Evolutionary conservation across 1,140 invertebrate species (phyloP).

Genomic region (Venturia canescens): DNA sequence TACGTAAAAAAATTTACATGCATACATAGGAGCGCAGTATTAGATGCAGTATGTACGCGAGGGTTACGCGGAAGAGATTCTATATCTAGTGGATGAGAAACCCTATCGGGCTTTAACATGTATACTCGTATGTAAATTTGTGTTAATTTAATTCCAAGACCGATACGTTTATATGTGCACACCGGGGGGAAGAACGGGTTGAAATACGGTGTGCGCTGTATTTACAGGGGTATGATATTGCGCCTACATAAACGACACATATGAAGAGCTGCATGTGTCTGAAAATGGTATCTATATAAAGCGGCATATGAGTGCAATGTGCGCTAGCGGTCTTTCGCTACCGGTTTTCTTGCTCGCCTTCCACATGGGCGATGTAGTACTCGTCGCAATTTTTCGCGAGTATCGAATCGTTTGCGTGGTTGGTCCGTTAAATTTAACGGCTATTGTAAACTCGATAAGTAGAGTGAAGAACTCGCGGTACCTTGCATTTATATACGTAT

Average conservation of each 20-base stretch:
- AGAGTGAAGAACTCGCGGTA: conserved; percentile 37
- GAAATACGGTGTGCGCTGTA: conserved; percentile 2
- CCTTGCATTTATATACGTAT: background rate
- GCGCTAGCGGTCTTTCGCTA: conserved; percentile 22
- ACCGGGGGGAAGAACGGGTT: background rate
- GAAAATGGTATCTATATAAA: background rate
- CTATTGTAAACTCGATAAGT: conserved; percentile 54
- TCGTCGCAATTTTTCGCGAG: conserved; percentile 34
- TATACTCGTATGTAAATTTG: conserved; percentile 46
- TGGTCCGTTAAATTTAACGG: conserved; percentile 51
- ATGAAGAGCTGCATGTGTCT: background rate
- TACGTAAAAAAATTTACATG: conserved; percentile 1
- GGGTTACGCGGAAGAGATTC: conserved; percentile 13
- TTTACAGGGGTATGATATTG: background rate
- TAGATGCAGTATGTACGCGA: conserved; percentile 8
- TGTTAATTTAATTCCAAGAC: conserved; percentile 45
- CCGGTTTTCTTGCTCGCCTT: background rate
- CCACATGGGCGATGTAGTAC: background rate
- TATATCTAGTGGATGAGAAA: conserved; percentile 10
- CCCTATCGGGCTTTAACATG: conserved; percentile 29
- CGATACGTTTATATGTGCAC: conserved; percentile 38
- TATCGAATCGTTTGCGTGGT: conserved; percentile 43
- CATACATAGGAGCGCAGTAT: background rate
- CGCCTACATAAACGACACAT: background rate
- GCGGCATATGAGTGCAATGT: conserved; percentile 28